These are phyloP conservation scores for Nematostella vectensis DNA, from an alignment of 92 coral and sea anemone species.

Conservation along the genomic window DNA sequence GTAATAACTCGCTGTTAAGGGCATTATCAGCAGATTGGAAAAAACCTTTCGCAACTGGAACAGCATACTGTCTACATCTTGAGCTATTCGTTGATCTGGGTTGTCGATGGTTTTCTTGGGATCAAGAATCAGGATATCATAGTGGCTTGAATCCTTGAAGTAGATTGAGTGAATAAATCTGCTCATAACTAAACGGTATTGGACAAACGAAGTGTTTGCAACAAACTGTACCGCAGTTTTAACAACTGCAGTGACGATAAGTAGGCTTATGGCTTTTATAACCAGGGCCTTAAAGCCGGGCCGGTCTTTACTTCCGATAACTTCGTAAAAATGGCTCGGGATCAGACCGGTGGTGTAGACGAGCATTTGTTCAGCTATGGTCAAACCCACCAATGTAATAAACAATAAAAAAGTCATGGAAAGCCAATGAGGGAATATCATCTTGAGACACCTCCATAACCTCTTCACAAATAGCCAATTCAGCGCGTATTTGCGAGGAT, in stretches of 20 bases:
- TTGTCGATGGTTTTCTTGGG: conserved; percentile 69
- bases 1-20: conserved; percentile 76
- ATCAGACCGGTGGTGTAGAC: conserved; percentile 85
- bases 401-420: conserved; percentile 66
- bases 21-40: conserved; percentile 62
- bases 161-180: conserved; percentile 52
- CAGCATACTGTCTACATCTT: conserved; percentile 80
- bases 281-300: conserved; percentile 48
- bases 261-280: conserved; percentile 37
- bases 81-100: conserved; percentile 87
- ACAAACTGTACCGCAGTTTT: conserved; percentile 67
- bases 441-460: conserved; percentile 57
- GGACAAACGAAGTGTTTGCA: conserved; percentile 53
- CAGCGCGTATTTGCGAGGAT: no score
- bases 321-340: conserved; percentile 81
- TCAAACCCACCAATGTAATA: conserved; percentile 57
- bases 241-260: conserved; percentile 51
- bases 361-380: conserved; percentile 76
- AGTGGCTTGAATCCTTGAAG: conserved; percentile 55
- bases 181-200: conserved; percentile 63
- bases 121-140: conserved; percentile 68
- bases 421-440: conserved; percentile 66
- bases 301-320: conserved; percentile 56
- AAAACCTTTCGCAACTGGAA: conserved; percentile 49
- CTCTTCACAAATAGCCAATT: conserved; percentile 72